Base-by-base conservation (phyloP, 2,113 vertebrate species). In the human region DNA sequence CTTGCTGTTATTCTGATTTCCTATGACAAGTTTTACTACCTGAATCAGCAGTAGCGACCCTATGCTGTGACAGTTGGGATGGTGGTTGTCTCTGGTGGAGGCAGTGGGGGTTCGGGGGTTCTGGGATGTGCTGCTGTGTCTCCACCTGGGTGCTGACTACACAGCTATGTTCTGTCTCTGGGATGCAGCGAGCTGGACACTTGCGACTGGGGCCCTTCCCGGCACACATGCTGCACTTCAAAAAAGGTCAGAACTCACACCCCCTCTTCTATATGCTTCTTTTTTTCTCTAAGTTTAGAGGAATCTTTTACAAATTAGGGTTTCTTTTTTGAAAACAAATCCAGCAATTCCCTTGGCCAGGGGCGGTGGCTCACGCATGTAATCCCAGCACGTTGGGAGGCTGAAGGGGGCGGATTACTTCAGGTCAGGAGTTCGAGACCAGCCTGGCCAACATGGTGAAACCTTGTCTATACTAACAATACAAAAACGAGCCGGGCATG, bases 171-270 rank as follows among this genome's bases (percentile, higher is more conserved):
- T 72, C 85, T 0, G 30, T 73, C 9, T 61, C 14, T 40, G 70
- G 73, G 5, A 16, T 0, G 3, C 48, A 7, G 14, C 0, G 0
- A 25, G 25, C 38, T 48, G 25, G 3, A 10, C 43, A 11, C 43
- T 22, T 0, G 2, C 3, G 2, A 32, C 57, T 20, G 13, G 0
- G 2, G 78, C 27, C 48, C 70, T 48, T 35, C 81, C 20, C 85
- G 8, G 4, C 1, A 48, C 27, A 25, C 2, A 1, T 4, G 17
- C 59, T 38, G 23, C 8, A 3, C 25, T 5, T 50, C 73, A 89
- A 5, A 30, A 52, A 70, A 8, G 22, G 8, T 23, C 20, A 75
- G 57, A 50, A 18, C 32, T 0, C 38, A 82, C 10, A 55, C 3
- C 40, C 38, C 68, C 30, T 75, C 30, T 5, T 32, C 55, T 30